These are phyloP conservation scores for Hypotaenidia okinawae DNA, from an alignment of 2,797 vertebrate genomes.

Conservation along the genomic window DNA sequence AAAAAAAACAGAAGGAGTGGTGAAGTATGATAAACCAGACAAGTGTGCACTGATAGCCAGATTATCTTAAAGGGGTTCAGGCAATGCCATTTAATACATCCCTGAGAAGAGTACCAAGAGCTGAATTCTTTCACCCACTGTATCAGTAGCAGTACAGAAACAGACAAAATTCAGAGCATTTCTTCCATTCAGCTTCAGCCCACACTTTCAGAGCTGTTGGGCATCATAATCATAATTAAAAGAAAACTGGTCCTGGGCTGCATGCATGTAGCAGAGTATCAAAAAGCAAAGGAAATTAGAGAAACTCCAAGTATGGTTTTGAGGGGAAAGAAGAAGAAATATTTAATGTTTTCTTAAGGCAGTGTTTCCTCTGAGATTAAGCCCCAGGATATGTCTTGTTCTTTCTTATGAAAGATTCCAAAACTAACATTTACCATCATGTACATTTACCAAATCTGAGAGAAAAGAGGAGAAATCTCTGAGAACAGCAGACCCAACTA, in stretches of 20 bases:
- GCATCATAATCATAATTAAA: background rate
- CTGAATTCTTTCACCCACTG: background rate
- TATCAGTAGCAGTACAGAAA: background rate
- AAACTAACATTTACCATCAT: background rate
- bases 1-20: background rate
- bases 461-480: background rate
- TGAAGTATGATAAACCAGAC: background rate
- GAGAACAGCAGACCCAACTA: background rate
- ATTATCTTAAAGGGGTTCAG: background rate
- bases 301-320: background rate
- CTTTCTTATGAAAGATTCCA: slow-evolving; percentile 8
- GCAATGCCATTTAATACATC: background rate
- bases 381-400: background rate
- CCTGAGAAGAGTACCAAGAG: background rate
- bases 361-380: slow-evolving; percentile 25
- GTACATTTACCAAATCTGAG: background rate
- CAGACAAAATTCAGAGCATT: background rate
- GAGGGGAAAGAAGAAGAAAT: background rate
- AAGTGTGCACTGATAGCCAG: background rate
- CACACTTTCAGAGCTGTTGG: background rate
- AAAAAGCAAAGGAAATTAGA: background rate
- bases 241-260: background rate
- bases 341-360: background rate
- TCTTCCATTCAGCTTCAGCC: background rate
- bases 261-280: background rate